Evolutionary conservation across 2,888 invertebrate genomes (phyloP), one percentile per base, ranked within the genome.

Genomic region (Serripes groenlandicus): DNA sequence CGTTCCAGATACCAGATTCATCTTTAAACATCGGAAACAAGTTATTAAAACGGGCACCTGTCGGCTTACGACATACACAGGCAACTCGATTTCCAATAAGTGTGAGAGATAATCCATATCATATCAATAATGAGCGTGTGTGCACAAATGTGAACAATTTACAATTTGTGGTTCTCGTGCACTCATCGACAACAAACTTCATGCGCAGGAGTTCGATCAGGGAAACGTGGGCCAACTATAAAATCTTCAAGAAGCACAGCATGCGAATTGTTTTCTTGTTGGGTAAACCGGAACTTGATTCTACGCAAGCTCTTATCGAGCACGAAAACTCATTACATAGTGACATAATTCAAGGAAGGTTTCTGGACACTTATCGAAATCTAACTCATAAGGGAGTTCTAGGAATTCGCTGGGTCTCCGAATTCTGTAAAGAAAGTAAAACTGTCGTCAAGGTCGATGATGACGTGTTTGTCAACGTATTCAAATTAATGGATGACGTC

Each of bases 321-420:
- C 90, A 91, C 56, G 92, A 92, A 75, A 90, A 85, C 56, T 69
- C 78, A 1, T 68, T 89, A 0, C 86, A 90, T 72, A 78, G 85
- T 4, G 92, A 93, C 73, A 89, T 92, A 18, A 86, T 92, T n/a
- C 92, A 93, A 71, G 92, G 92, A 1, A 73, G 90, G 9, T 93
- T 92, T 77, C 23, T 78, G 21, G 92, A 92, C 70, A 73, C 89
- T 0, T 92, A 91, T 75, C 85, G 70, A 32, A 92, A 93, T 81
- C 80, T 92, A 30, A 93, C 92, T 4, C 87, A 89, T 58, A 93
- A 93, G 81, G 92, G 91, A 18, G 88, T 92, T 15, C 82, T 90
- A 2, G 90, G 87, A 3, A 85, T 89, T 35, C 71, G 90, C 7
- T 92, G 92, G 92, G 79, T 91, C 11, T 83, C 86, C n/a, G 87